phyloP scores from a whole-genome alignment of 2,797 vertebrate genomes.

The Microctenopoma stevenorrisi region DNA sequence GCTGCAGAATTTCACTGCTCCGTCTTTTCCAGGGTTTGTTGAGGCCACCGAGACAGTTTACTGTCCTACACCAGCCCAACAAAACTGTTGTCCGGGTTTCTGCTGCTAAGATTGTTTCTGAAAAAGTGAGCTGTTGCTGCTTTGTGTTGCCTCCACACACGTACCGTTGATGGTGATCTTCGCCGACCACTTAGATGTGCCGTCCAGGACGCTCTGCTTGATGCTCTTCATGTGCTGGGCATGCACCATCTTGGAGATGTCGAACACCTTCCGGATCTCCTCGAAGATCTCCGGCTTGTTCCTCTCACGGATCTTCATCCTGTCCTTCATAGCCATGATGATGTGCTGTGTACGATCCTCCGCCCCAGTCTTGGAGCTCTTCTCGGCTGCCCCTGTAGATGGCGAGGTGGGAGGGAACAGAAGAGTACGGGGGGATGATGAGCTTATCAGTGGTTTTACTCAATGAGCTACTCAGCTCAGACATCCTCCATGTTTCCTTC shows the following conservation, averaged over 20 bases:
- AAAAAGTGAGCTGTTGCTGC: neutral
- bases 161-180: slow-evolving; percentile 94
- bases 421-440: neutral
- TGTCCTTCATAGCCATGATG: slow-evolving; percentile 98
- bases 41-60: neutral
- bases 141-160: neutral
- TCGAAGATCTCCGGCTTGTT: slow-evolving; percentile 99
- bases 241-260: slow-evolving; percentile 86
- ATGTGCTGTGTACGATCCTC: slow-evolving; percentile 96
- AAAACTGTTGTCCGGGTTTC: no score
- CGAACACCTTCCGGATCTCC: slow-evolving; percentile 90
- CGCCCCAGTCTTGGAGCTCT: slow-evolving; percentile 94
- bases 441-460: neutral
- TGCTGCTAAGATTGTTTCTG: neutral
- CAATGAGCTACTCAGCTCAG: no score
- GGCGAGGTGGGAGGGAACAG: neutral
- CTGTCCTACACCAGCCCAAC: no score
- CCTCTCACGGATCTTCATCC: slow-evolving; percentile 97
- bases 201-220: slow-evolving; percentile 95
- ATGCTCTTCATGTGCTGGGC: slow-evolving; percentile 94
- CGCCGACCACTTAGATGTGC: slow-evolving; percentile 98
- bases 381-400: slow-evolving; percentile 92
- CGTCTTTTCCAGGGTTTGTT: neutral
- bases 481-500: no score
- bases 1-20: neutral